phyloP scores from a whole-genome alignment of 2,888 invertebrate genomes.

The Apocheima hispidaria region DNA sequence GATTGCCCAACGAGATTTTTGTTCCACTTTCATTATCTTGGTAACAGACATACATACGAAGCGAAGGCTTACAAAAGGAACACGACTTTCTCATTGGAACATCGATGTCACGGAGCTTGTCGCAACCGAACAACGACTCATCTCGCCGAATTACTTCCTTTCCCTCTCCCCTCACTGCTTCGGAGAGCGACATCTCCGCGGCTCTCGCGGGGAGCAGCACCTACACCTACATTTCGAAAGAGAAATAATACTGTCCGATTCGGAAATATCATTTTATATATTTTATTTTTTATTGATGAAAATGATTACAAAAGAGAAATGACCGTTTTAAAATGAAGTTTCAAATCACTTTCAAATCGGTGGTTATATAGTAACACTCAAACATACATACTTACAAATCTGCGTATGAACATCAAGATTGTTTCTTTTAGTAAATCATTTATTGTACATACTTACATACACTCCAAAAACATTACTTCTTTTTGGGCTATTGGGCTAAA shows the following conservation, averaged over 20 bases:
- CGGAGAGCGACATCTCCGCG: background rate
- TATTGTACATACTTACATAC: no score
- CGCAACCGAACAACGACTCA: constrained; percentile 20
- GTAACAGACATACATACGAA: constrained; percentile 9
- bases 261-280: no score
- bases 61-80: constrained; percentile 31
- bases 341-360: no score
- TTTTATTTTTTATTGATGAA: no score
- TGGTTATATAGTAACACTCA: background rate
- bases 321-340: no score
- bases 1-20: constrained; percentile 9
- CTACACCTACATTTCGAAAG: no score
- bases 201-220: background rate
- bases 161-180: background rate
- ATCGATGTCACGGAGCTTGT: constrained; percentile 34
- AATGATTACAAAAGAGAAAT: no score
- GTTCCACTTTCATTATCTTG: constrained; percentile 8
- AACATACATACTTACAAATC: no score
- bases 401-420: no score
- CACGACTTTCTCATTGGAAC: constrained; percentile 41
- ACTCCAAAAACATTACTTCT: no score
- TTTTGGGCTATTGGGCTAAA: no score
- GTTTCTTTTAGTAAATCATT: no score
- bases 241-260: background rate
- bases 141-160: constrained; percentile 26